Conservation (phyloP, 1,140 invertebrate genomes). For the Drosophila sucinea region DNA sequence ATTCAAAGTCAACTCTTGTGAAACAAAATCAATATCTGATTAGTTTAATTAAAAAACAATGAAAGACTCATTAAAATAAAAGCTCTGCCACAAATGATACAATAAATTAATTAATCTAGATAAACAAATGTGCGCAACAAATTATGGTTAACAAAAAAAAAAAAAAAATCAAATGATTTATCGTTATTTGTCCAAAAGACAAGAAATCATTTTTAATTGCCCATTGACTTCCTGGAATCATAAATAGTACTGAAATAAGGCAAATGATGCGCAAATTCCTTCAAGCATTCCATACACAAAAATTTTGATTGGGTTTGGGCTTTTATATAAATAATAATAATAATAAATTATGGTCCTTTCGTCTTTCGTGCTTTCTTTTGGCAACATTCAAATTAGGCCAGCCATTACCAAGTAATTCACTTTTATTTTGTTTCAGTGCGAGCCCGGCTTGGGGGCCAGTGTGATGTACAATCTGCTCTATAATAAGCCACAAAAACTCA, state of each 20-base stretch:
- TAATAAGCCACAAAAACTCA: slow-evolving; percentile 97
- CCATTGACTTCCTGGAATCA: slow-evolving; percentile 8
- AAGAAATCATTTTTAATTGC: slow-evolving; percentile 8
- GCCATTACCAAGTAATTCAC: slow-evolving; percentile 41
- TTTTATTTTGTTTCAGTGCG: slow-evolving; percentile 89
- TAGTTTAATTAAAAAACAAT: neutral
- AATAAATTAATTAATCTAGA: neutral
- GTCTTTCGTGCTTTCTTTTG: slow-evolving; percentile 24
- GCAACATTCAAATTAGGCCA: slow-evolving; percentile 18
- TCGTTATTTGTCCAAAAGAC: neutral
- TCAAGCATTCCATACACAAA: neutral
- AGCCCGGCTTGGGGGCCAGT: slow-evolving; percentile 97
- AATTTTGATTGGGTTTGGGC: neutral
- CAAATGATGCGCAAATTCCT: neutral
- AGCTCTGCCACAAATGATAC: neutral
- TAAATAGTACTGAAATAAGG: neutral
- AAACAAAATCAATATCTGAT: neutral
- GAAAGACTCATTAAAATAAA: neutral
- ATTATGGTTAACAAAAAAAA: neutral
- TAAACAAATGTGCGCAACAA: neutral
- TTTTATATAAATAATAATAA: slow-evolving; percentile 10
- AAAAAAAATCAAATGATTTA: neutral
- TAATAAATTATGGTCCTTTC: slow-evolving; percentile 5
- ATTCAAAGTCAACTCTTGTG: neutral
- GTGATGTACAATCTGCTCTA: slow-evolving; percentile 99